Percentiles rank a stretch among this genome's conserved stretches.
phyloP scores from a whole-genome alignment of 2,113 vertebrate genomes.

The Saccopteryx leptura region DNA sequence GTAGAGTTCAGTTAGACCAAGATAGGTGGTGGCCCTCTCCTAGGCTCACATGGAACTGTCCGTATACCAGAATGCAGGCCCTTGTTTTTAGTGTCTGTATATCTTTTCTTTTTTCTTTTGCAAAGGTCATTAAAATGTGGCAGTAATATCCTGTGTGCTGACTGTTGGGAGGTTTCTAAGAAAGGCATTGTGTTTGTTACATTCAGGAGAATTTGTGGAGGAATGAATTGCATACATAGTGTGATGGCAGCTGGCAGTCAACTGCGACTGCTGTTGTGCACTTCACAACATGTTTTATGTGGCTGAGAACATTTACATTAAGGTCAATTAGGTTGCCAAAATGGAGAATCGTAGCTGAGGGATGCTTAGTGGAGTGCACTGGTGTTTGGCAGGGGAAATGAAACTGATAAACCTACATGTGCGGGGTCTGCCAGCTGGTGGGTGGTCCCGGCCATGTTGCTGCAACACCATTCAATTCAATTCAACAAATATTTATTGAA shows the following conservation, averaged over 20 bases:
- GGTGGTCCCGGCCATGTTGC: slow-evolving; percentile 41
- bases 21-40: not conserved
- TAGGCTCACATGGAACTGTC: not conserved
- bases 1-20: not conserved
- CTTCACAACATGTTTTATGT: slow-evolving; percentile 20
- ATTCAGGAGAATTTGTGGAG: slow-evolving; percentile 2
- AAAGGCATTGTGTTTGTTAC: slow-evolving; percentile 44
- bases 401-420: slow-evolving; percentile 40
- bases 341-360: slow-evolving; percentile 45
- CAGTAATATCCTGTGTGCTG: not conserved
- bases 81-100: slow-evolving; percentile 22
- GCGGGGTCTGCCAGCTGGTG: slow-evolving; percentile 63
- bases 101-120: not conserved
- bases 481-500: slow-evolving; percentile 77
- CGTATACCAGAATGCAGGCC: not conserved
- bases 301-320: slow-evolving; percentile 73
- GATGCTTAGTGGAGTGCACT: slow-evolving; percentile 34
- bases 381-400: slow-evolving; percentile 66
- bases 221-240: slow-evolving; percentile 64
- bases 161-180: not conserved
- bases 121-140: not conserved
- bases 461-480: slow-evolving; percentile 67
- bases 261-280: slow-evolving; percentile 30
- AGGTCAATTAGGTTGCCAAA: slow-evolving; percentile 72
- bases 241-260: slow-evolving; percentile 61